A percentile compares a stretch with the other conserved stretches of the same genome.
Conservation (phyloP, 1,140 invertebrate species). For the Leptoteleia sp. region DNA sequence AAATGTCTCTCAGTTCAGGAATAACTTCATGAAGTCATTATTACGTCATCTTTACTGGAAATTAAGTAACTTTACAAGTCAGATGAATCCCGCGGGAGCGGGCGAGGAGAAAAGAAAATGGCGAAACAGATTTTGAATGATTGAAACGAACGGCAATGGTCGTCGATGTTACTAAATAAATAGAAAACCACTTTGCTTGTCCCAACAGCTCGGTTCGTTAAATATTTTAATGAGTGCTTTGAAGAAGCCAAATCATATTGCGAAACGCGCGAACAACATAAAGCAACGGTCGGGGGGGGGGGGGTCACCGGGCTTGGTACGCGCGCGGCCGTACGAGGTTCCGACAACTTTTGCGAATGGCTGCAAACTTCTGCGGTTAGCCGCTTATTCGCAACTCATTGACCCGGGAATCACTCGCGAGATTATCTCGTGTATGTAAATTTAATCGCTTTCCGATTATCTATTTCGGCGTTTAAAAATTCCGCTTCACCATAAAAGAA, state of each 20-base stretch:
- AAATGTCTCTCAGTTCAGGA: too few species aligned
- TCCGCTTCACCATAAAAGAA: slow-evolving; percentile 12
- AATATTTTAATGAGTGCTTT: slow-evolving; percentile 38
- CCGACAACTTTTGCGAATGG: slow-evolving; percentile 46
- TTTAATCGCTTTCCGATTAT: slow-evolving; percentile 60
- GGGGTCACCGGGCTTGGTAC: slow-evolving; percentile 27
- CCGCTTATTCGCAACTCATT: slow-evolving; percentile 60
- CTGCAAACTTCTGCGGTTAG: slow-evolving; percentile 56
- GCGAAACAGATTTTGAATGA: too few species aligned
- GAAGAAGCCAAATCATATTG: slow-evolving; percentile 19
- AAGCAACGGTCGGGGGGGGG: slow-evolving; percentile 2
- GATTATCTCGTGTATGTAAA: slow-evolving; percentile 62
- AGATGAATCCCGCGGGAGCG: slow-evolving; percentile 4
- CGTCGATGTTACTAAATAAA: too few species aligned
- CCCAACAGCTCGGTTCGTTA: not conserved
- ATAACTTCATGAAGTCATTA: slow-evolving; percentile 8
- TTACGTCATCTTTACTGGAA: slow-evolving; percentile 3
- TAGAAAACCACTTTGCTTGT: too few species aligned
- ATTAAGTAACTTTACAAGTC: slow-evolving; percentile 2
- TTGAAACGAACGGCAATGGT: too few species aligned
- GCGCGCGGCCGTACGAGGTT: slow-evolving; percentile 32
- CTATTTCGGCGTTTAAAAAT: slow-evolving; percentile 42
- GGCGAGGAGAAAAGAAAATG: too few species aligned
- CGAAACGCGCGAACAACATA: slow-evolving; percentile 29
- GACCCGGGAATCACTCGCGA: slow-evolving; percentile 33